These are phyloP conservation scores for Pteronura brasiliensis DNA, from an alignment of 2,113 vertebrate species.

Conservation along the genomic window DNA sequence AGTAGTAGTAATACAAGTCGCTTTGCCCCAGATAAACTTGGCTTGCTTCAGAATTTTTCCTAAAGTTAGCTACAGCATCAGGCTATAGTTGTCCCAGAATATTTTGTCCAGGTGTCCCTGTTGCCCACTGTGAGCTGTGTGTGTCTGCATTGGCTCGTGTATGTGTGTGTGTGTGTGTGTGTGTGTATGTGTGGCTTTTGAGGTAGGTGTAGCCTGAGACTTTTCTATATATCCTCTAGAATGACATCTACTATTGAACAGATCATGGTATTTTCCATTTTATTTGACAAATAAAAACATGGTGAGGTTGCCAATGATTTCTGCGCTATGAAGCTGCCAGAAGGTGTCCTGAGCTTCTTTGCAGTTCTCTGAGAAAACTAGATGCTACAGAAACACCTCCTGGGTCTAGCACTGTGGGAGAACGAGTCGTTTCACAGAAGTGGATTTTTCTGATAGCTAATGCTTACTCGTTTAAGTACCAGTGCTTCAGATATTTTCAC, in stretches of 20 bases:
- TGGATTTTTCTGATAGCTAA: conserved; percentile 26
- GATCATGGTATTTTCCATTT: conserved; percentile 43
- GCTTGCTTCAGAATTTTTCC: conserved; percentile 34
- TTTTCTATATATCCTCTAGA: not conserved
- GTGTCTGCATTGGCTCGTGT: not conserved
- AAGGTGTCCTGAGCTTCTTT: conserved; percentile 30
- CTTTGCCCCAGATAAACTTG: conserved; percentile 22
- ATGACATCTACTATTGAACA: conserved; percentile 28
- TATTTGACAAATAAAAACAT: conserved; percentile 49
- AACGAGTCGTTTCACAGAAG: not conserved
- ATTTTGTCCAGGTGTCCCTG: not conserved
- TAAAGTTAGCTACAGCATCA: not conserved
- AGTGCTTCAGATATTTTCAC: conserved; percentile 31
- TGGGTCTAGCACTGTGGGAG: not conserved
- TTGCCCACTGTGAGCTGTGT: not conserved
- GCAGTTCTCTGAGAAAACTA: conserved; percentile 47
- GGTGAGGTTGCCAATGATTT: conserved; percentile 22
- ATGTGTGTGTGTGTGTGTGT: not conserved
- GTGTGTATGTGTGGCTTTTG: not conserved
- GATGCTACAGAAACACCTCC: conserved; percentile 12
- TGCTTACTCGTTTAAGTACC: conserved; percentile 39
- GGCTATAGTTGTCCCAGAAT: not conserved
- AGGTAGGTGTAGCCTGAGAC: not conserved
- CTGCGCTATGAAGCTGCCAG: not conserved
- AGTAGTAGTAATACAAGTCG: not conserved